These are phyloP conservation scores for Macaca nemestrina DNA, from an alignment of 2,113 vertebrate genomes.

Conservation along the genomic window DNA sequence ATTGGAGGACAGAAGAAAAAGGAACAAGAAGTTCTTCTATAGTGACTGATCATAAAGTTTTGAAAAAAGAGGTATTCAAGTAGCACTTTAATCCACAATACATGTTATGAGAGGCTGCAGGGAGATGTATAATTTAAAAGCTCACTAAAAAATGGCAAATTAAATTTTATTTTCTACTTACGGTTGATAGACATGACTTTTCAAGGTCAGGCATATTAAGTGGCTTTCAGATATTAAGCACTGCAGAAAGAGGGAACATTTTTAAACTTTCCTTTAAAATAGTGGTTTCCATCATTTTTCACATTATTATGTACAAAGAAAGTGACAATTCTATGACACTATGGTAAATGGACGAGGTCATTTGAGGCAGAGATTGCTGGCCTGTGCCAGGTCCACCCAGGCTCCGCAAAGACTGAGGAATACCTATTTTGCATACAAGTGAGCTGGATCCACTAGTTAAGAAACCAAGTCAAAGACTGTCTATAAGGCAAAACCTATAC, in stretches of 20 bases:
- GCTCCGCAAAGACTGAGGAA: neutral
- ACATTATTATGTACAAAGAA: neutral
- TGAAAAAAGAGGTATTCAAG: neutral
- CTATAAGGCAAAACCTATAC: neutral
- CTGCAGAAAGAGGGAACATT: neutral
- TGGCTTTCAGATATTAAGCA: slow-evolving; percentile 10
- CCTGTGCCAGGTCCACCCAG: neutral
- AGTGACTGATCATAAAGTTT: neutral
- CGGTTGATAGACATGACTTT: neutral
- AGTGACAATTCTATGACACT: neutral
- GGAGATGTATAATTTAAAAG: neutral
- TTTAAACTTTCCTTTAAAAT: neutral
- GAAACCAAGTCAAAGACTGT: neutral
- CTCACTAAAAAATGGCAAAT: neutral
- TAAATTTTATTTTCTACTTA: slow-evolving; percentile 23
- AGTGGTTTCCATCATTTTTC: neutral
- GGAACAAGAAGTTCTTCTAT: neutral
- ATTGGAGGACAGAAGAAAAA: neutral
- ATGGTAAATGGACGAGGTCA: neutral
- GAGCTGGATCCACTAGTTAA: neutral
- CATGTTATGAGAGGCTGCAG: neutral
- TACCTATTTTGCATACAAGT: neutral
- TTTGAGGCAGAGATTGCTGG: neutral
- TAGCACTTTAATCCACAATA: neutral
- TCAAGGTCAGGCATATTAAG: neutral